Conservation (phyloP, 2,113 vertebrate genomes). For the Orientallactaga bullata region DNA sequence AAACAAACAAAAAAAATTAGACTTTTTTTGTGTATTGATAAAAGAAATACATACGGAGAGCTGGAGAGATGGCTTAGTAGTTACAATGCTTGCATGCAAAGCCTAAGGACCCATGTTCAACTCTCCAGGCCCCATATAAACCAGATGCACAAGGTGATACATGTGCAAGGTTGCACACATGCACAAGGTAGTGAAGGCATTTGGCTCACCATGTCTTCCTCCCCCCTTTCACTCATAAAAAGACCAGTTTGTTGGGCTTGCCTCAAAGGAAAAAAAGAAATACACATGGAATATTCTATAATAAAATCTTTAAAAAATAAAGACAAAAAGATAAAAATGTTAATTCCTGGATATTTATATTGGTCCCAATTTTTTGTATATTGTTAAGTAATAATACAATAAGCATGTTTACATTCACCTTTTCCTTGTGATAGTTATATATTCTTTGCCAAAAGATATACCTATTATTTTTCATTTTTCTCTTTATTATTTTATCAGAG, state of each 20-base stretch:
- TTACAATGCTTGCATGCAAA: no score
- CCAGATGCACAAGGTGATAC: no score
- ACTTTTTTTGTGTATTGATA: not conserved
- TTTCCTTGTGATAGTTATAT: not conserved
- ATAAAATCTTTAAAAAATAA: not conserved
- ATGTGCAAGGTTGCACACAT: not conserved
- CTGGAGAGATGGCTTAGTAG: not conserved
- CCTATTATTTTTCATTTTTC: conserved; percentile 2
- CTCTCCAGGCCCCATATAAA: no score
- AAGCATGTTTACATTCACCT: not conserved
- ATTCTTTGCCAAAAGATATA: not conserved
- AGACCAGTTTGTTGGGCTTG: no score
- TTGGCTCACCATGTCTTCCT: no score
- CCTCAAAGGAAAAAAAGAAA: no score
- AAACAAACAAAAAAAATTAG: no score
- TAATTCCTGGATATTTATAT: not conserved
- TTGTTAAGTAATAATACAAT: not conserved
- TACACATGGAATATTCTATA: no score
- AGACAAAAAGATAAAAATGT: not conserved
- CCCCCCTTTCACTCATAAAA: no score
- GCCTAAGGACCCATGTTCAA: no score
- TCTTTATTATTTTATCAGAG: not conserved
- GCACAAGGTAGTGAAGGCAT: not conserved
- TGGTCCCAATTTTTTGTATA: not conserved
- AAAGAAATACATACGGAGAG: not conserved